Percentiles rank a stretch among this genome's conserved stretches.
These are phyloP conservation scores for Lycaena phlaeas DNA, from an alignment of 2,888 invertebrate species.

Conservation along the genomic window DNA sequence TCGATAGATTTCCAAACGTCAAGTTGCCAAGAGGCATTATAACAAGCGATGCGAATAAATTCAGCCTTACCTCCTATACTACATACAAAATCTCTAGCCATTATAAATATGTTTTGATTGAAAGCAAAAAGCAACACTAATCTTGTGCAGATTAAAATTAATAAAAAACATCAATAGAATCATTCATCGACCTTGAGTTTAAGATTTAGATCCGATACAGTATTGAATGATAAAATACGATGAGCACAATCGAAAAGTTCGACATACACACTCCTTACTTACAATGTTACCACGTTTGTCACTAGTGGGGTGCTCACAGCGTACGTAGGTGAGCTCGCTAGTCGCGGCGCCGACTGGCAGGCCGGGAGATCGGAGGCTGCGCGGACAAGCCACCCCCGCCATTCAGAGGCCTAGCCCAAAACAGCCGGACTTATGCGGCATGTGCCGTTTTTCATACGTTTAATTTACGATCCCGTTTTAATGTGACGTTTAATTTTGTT, in stretches of 20 bases:
- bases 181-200: conserved; percentile 1
- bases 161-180: neutral
- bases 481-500: no score
- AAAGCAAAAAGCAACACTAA: neutral
- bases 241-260: conserved; percentile 35
- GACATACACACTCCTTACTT: conserved; percentile 34
- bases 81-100: conserved; percentile 13
- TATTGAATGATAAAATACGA: neutral
- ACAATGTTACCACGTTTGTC: conserved; percentile 47
- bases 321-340: conserved; percentile 47
- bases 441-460: conserved; percentile 55
- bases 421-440: conserved; percentile 63
- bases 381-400: conserved; percentile 55
- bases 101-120: neutral
- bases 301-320: conserved; percentile 41
- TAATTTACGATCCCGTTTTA: conserved; percentile 17
- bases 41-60: conserved; percentile 29
- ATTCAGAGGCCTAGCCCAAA: conserved; percentile 61
- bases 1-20: conserved; percentile 38
- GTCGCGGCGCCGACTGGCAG: conserved; percentile 59
- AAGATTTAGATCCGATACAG: neutral
- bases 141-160: neutral
- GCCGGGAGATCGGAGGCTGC: conserved; percentile 60
- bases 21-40: conserved; percentile 41
- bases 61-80: conserved; percentile 25